Conservation (phyloP, 1,140 invertebrate genomes). For the Hermatobates lingyangjiaoensis region DNA sequence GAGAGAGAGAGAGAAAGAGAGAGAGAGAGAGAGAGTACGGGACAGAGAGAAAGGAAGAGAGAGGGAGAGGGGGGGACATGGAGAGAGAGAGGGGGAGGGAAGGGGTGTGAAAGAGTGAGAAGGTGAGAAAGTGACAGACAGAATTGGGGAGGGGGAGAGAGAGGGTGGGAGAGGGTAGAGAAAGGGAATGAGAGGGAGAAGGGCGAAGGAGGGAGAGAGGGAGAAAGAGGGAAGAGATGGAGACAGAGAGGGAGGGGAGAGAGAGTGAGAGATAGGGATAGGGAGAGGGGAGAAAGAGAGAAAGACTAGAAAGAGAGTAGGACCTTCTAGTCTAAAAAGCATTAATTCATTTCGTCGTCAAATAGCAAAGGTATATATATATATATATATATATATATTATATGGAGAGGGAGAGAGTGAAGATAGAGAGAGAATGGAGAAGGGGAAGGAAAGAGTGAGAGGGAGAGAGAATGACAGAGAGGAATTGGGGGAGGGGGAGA, state of each 20-base stretch:
- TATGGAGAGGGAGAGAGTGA: no score
- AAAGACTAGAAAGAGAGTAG: background rate
- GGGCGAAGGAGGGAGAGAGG: background rate
- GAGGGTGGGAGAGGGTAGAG: background rate
- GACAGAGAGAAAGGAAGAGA: background rate
- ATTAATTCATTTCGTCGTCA: no score
- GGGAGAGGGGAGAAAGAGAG: background rate
- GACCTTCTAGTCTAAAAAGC: no score
- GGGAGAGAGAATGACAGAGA: background rate
- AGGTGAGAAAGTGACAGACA: conserved; percentile 1
- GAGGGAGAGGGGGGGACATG: background rate
- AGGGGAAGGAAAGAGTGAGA: background rate
- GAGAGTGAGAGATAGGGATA: background rate
- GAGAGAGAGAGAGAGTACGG: conserved; percentile 1
- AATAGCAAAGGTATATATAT: no score
- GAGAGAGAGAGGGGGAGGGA: background rate
- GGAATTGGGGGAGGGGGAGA: background rate
- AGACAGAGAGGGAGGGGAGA: no score
- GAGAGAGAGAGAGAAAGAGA: conserved; percentile 5
- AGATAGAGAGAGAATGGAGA: background rate
- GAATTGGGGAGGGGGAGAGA: background rate
- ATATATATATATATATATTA: no score
- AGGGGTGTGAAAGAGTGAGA: background rate
- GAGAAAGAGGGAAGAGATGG: background rate
- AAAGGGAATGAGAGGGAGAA: background rate